Percentiles rank a stretch among this genome's conserved stretches.
phyloP scores from a whole-genome alignment of 2,113 vertebrate species.

The Carollia perspicillata region DNA sequence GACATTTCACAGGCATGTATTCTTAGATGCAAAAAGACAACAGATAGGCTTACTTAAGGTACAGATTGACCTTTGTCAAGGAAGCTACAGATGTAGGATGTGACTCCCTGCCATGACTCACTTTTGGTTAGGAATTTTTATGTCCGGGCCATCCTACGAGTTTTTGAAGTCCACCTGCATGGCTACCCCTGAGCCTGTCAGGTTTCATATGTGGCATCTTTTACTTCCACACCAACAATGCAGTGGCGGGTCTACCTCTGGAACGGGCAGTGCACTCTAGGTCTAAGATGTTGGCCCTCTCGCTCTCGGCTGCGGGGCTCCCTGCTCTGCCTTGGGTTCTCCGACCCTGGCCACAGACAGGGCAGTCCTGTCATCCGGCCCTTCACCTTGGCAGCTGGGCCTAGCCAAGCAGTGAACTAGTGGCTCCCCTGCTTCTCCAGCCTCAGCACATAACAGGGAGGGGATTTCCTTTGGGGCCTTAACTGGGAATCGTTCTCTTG shows the following conservation, averaged over 20 bases:
- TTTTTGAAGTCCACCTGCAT: not conserved
- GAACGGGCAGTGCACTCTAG: not conserved
- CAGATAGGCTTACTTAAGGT: not conserved
- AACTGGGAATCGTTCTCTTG: conserved; percentile 71
- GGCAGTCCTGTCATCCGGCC: not conserved
- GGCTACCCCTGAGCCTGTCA: not conserved
- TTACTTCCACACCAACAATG: not conserved
- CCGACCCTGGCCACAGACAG: not conserved
- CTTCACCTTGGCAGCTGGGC: not conserved
- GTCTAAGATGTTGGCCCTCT: not conserved
- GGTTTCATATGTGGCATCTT: not conserved
- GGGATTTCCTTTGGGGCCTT: conserved; percentile 67
- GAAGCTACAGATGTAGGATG: not conserved
- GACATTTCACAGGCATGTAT: not conserved
- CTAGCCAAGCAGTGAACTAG: not conserved
- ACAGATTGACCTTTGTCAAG: not conserved
- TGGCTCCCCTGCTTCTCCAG: not conserved
- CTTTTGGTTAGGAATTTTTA: not conserved
- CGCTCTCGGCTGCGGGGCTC: not conserved
- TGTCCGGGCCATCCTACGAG: not conserved
- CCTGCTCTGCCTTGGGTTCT: not conserved
- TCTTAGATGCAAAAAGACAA: not conserved
- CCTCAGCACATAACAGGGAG: conserved; percentile 55
- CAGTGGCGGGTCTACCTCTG: no score
- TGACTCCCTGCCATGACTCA: not conserved